phyloP scores from a whole-genome alignment of 2,888 invertebrate species.

The Cantharis nigra region DNA sequence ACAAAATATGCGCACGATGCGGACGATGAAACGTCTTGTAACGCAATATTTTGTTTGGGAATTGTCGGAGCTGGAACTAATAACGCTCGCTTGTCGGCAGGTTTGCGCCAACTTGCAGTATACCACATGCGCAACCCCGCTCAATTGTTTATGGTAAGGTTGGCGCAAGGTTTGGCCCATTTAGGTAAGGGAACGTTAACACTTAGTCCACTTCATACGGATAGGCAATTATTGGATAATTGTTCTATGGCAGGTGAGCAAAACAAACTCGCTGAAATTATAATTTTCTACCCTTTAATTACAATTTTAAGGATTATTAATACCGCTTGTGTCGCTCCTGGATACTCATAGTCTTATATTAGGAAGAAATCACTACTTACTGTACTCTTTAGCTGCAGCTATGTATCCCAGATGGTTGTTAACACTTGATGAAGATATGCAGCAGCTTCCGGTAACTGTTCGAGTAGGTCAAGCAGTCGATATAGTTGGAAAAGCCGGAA shows the following conservation, averaged over 20 bases:
- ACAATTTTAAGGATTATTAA: slow-evolving; percentile 57
- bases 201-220: slow-evolving; percentile 93
- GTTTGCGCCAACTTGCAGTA: slow-evolving; percentile 93
- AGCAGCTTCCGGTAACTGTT: slow-evolving; percentile 89
- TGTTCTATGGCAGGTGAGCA: slow-evolving; percentile 86
- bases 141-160: slow-evolving; percentile 94
- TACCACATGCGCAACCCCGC: slow-evolving; percentile 97
- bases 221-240: slow-evolving; percentile 89
- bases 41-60: slow-evolving; percentile 97
- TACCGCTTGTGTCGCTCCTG: slow-evolving; percentile 45
- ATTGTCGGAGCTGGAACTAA: slow-evolving; percentile 88
- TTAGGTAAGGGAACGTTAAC: slow-evolving; percentile 98
- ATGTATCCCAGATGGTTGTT: slow-evolving; percentile 99
- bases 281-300: slow-evolving; percentile 44
- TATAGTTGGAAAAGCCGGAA: slow-evolving; percentile 98
- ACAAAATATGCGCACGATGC: slow-evolving; percentile 99
- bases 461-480: slow-evolving; percentile 95
- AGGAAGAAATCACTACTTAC: slow-evolving; percentile 90
- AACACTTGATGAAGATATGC: slow-evolving; percentile 91
- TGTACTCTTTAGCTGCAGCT: slow-evolving; percentile 91
- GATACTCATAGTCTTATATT: slow-evolving; percentile 62
- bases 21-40: slow-evolving; percentile 96
- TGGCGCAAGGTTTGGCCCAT: slow-evolving; percentile 95
- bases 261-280: background rate
- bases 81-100: slow-evolving; percentile 91